Conservation (phyloP, 2,113 vertebrate species). For the Silurus asotus region DNA sequence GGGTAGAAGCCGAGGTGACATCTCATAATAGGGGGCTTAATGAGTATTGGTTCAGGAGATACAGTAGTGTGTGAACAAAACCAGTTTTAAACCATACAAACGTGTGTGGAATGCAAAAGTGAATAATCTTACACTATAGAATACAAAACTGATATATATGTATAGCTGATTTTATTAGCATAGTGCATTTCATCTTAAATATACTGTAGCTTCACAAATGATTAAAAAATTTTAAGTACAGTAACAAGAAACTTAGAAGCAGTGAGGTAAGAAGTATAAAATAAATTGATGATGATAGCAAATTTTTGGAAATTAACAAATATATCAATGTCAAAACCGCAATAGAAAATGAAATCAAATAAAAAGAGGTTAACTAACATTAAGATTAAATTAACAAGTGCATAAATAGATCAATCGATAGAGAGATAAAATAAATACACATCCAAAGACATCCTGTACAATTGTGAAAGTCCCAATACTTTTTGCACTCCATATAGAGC, state of each 20-base stretch:
- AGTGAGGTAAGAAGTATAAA: not conserved
- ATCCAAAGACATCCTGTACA: no score
- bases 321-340: no score
- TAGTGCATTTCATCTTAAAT: not conserved
- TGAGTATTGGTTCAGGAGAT: conserved; percentile 5
- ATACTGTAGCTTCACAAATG: not conserved
- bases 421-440: not conserved
- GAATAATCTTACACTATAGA: not conserved
- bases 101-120: not conserved
- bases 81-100: conserved; percentile 1
- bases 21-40: conserved; percentile 30
- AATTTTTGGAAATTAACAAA: not conserved
- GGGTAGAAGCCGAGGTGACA: conserved; percentile 23
- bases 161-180: not conserved
- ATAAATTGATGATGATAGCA: not conserved
- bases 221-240: not conserved
- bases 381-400: not conserved
- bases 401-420: not conserved
- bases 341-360: not conserved
- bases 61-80: conserved; percentile 13
- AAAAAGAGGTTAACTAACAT: not conserved
- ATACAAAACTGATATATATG: not conserved
- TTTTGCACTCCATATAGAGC: no score
- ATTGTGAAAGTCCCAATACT: no score
- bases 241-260: not conserved